phyloP scores from a whole-genome alignment of 1,140 invertebrate species.

The Oncopeltus fasciatus region DNA sequence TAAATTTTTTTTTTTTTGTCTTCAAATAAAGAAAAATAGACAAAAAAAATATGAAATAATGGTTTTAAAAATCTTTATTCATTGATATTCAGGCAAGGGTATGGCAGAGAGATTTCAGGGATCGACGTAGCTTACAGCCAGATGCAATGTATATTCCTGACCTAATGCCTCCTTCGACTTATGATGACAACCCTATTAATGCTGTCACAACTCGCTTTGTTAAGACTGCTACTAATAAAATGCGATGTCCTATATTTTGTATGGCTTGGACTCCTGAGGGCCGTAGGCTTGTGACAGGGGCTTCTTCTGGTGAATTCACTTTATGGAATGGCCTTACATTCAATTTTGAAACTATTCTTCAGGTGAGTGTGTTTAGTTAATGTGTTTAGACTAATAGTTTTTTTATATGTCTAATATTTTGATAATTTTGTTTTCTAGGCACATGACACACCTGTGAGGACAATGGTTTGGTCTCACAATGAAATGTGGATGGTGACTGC shows the following conservation, averaged over 20 bases:
- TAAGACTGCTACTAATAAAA: conserved; percentile 98
- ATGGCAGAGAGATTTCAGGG: conserved; percentile 84
- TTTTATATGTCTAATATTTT: not conserved
- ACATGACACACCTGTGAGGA: conserved; percentile 91
- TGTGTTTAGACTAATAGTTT: not conserved
- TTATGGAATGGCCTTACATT: conserved; percentile 99
- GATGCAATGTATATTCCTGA: conserved; percentile 81
- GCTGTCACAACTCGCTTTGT: conserved; percentile 93
- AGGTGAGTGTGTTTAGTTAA: conserved; percentile 42
- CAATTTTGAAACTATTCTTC: conserved; percentile 99
- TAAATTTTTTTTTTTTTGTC: too few species aligned
- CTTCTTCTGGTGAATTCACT: conserved; percentile 97
- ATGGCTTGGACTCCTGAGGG: conserved; percentile 99
- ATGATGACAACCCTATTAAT: conserved; percentile 90
- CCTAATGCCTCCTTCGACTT: conserved; percentile 73
- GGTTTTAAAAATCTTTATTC: too few species aligned
- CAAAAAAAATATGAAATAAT: too few species aligned
- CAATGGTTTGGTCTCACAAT: conserved; percentile 99
- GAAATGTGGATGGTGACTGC: conserved; percentile 99
- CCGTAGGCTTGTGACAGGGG: conserved; percentile 89
- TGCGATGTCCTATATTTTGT: conserved; percentile 96
- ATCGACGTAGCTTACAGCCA: conserved; percentile 72
- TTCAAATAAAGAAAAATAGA: too few species aligned
- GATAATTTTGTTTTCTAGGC: conserved; percentile 45
- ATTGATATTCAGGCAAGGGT: conserved; percentile 79